Conservation (phyloP, 2,888 invertebrate genomes). For the Caenorhabditis sp. region DNA sequence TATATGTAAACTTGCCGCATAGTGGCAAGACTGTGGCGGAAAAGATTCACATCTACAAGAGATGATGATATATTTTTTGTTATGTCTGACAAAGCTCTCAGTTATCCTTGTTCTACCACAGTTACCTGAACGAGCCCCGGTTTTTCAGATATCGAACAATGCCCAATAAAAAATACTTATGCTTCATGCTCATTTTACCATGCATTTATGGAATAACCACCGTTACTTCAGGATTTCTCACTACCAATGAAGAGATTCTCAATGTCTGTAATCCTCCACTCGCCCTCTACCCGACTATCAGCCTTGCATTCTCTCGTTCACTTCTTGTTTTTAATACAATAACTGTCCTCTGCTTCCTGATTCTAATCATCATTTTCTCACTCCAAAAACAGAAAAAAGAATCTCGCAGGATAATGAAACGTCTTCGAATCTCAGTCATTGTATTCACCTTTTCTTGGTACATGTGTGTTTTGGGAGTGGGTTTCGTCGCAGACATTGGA, state of each 20-base stretch:
- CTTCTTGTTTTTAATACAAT: no score
- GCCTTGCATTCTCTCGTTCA: no score
- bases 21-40: no score
- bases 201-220: neutral
- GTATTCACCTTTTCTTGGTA: conserved; percentile 11
- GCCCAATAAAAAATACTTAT: neutral
- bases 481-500: conserved; percentile 18
- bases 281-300: no score
- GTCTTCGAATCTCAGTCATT: neutral
- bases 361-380: no score
- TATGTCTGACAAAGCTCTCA: no score
- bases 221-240: neutral
- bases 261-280: neutral
- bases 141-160: neutral
- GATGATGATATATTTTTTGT: no score
- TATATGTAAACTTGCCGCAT: no score
- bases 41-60: no score
- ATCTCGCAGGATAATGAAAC: neutral
- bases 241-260: neutral
- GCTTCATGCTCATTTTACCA: neutral
- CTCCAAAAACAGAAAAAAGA: neutral
- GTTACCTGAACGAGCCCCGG: neutral
- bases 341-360: no score
- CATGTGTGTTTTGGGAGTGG: conserved; percentile 25
- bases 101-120: neutral